Percentiles rank a stretch among this genome's conserved stretches.
These are phyloP conservation scores for Tetranychus truncatus DNA, from an alignment of 2,888 invertebrate species.

Conservation along the genomic window DNA sequence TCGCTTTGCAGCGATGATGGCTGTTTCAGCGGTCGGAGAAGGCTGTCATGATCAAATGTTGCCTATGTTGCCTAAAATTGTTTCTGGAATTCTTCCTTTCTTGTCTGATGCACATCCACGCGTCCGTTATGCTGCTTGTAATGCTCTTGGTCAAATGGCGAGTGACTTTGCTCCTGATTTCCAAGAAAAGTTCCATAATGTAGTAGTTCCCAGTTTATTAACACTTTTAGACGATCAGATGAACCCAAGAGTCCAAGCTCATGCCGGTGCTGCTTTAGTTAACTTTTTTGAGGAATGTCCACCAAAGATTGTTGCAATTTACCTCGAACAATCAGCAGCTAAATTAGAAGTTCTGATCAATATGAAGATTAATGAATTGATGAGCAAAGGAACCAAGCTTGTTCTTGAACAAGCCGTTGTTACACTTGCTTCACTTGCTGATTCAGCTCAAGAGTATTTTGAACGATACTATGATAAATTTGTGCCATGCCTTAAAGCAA, in stretches of 20 bases:
- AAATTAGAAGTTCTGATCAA: constrained; percentile 75
- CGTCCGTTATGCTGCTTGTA: constrained; percentile 90
- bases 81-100: constrained; percentile 70
- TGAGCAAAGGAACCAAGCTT: constrained; percentile 80
- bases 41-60: constrained; percentile 99
- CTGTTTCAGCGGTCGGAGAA: constrained; percentile 91
- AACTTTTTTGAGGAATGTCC: constrained; percentile 99
- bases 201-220: constrained; percentile 66
- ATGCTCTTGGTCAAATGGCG: constrained; percentile 95
- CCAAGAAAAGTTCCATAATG: constrained; percentile 91
- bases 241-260: constrained; percentile 80
- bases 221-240: constrained; percentile 70
- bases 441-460: constrained; percentile 91
- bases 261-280: constrained; percentile 80
- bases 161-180: constrained; percentile 92
- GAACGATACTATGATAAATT: constrained; percentile 72
- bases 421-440: constrained; percentile 93
- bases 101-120: constrained; percentile 69
- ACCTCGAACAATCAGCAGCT: constrained; percentile 72
- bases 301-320: constrained; percentile 70
- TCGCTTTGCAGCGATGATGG: constrained; percentile 84
- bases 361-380: constrained; percentile 79
- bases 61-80: constrained; percentile 70
- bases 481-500: constrained; percentile 85
- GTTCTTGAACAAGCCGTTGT: constrained; percentile 97